These are phyloP conservation scores for Xyliphius kryptos DNA, from an alignment of 2,113 vertebrate species.

Conservation along the genomic window DNA sequence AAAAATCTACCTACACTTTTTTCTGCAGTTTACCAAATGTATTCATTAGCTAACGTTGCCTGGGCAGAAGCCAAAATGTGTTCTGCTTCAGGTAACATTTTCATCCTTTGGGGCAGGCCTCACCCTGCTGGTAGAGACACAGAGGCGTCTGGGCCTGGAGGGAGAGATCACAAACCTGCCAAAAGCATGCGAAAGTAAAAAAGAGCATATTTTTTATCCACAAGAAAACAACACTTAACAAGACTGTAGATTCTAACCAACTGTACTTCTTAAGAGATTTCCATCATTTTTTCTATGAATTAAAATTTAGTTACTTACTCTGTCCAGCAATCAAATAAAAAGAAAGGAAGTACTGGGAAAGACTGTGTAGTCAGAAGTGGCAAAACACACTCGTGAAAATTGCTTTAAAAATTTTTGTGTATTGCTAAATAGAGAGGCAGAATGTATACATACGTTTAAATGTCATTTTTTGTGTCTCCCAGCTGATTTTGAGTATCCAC, in stretches of 20 bases:
- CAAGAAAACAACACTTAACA: constrained; percentile 14
- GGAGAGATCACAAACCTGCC: constrained; percentile 29
- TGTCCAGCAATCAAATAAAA: constrained; percentile 7
- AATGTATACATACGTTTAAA: no score
- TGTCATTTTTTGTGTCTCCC: no score
- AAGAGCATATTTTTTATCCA: constrained; percentile 22
- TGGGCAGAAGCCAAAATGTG: constrained; percentile 46
- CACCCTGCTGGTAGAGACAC: constrained; percentile 49
- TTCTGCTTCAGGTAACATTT: constrained; percentile 50
- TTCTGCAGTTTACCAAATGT: constrained; percentile 29
- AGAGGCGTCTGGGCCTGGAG: constrained; percentile 45
- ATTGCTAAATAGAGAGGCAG: no score
- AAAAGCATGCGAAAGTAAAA: constrained; percentile 20
- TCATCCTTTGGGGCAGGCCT: constrained; percentile 45
- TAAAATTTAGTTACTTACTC: constrained; percentile 7
- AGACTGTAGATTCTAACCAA: constrained; percentile 1
- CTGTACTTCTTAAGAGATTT: not conserved
- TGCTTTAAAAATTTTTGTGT: no score
- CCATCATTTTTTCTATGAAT: no score
- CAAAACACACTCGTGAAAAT: no score
- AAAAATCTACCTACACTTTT: no score
- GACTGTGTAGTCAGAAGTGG: constrained; percentile 28
- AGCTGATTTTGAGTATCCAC: no score
- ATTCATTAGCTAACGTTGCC: constrained; percentile 49
- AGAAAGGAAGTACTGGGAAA: constrained; percentile 7